A percentile compares a stretch with the other conserved stretches of the same genome.
Conservation (phyloP, 2,797 vertebrate genomes). For the Rhodeus uyekii region DNA sequence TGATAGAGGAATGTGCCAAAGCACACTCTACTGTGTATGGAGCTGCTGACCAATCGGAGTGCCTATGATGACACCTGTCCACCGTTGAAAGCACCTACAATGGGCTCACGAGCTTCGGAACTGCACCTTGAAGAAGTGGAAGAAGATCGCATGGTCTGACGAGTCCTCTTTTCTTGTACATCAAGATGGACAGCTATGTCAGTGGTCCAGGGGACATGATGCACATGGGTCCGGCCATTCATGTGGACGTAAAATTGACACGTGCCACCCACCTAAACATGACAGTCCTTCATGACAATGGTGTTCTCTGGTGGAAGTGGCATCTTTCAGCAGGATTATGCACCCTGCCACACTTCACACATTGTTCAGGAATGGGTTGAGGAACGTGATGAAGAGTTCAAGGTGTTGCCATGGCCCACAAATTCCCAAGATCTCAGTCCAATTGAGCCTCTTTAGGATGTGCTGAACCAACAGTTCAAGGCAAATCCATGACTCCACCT, state of each 20-base stretch:
- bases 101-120: neutral
- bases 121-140: neutral
- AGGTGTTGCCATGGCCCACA: neutral
- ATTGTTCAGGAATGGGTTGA: neutral
- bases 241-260: neutral
- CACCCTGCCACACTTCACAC: neutral
- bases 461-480: neutral
- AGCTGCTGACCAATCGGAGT: neutral
- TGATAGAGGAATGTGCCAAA: too few species aligned
- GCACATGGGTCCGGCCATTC: neutral
- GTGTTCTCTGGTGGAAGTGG: neutral
- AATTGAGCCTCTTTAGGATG: neutral
- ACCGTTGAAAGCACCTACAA: neutral
- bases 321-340: neutral
- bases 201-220: neutral
- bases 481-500: neutral
- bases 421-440: neutral
- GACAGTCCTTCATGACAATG: neutral
- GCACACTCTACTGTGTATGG: neutral
- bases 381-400: neutral
- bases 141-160: neutral
- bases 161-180: neutral
- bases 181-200: neutral
- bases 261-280: neutral
- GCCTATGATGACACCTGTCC: neutral